These are phyloP conservation scores for Drosophila sproati DNA, from an alignment of 1,140 invertebrate species.

Conservation along the genomic window DNA sequence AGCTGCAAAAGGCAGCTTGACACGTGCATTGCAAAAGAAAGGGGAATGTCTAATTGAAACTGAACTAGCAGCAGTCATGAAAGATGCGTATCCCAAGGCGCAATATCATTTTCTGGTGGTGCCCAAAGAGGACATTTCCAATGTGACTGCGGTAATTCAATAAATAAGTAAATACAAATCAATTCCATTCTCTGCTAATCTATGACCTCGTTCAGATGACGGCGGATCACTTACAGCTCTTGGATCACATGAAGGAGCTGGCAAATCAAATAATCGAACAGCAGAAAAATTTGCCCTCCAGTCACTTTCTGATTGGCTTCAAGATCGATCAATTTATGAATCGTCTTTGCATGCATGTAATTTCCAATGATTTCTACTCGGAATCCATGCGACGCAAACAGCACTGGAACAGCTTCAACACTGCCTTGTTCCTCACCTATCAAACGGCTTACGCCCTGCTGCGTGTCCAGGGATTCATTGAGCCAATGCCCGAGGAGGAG, in stretches of 20 bases:
- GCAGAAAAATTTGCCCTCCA: constrained; percentile 35
- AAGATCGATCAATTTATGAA: constrained; percentile 54
- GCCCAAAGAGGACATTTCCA: constrained; percentile 45
- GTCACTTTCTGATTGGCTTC: constrained; percentile 60
- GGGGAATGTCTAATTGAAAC: constrained; percentile 46
- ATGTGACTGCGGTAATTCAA: constrained; percentile 37
- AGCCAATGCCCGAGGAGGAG: constrained; percentile 36
- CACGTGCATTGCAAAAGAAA: constrained; percentile 11
- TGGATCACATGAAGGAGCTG: constrained; percentile 66
- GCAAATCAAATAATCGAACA: constrained; percentile 58
- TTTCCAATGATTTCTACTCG: constrained; percentile 65
- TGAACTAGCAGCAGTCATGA: constrained; percentile 52
- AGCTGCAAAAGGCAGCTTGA: not conserved
- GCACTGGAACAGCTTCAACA: constrained; percentile 70
- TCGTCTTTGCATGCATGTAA: constrained; percentile 54
- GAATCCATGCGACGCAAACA: constrained; percentile 22
- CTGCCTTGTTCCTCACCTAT: constrained; percentile 57
- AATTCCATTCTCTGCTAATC: not conserved
- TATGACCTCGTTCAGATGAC: constrained; percentile 29
- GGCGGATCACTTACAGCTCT: constrained; percentile 49
- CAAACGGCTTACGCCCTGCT: constrained; percentile 46
- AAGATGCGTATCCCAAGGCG: constrained; percentile 58
- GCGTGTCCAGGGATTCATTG: constrained; percentile 39
- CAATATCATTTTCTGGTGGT: constrained; percentile 65
- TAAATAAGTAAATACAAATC: not conserved